Conservation (phyloP, 2,888 invertebrate species). For the Xestobium rufovillosum region DNA sequence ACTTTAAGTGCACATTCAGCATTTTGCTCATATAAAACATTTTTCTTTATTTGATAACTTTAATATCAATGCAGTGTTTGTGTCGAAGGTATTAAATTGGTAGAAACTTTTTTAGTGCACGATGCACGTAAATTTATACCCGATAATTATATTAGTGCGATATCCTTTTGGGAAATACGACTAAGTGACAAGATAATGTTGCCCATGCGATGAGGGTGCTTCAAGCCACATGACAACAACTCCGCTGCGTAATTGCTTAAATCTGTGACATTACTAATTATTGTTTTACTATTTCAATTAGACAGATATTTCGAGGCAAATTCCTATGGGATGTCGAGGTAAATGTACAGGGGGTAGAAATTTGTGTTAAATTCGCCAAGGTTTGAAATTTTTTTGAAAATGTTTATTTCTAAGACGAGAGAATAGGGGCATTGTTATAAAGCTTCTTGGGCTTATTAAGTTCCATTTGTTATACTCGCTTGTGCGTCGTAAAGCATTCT, state of each 20-base stretch:
- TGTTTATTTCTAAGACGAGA: too few species aligned
- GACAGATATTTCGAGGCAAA: slow-evolving; percentile 1
- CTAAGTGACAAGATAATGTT: slow-evolving; percentile 28
- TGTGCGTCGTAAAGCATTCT: slow-evolving; percentile 30
- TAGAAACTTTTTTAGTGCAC: too few species aligned
- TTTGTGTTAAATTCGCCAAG: too few species aligned
- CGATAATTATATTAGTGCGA: slow-evolving; percentile 1
- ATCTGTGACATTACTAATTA: slow-evolving; percentile 25
- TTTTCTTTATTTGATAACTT: too few species aligned
- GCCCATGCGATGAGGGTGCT: slow-evolving; percentile 15
- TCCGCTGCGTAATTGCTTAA: slow-evolving; percentile 20
- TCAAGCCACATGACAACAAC: slow-evolving; percentile 22
- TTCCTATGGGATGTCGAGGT: too few species aligned
- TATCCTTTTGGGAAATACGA: slow-evolving; percentile 28
- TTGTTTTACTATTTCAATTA: slow-evolving; percentile 24
- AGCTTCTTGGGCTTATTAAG: background rate
- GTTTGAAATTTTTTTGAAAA: too few species aligned
- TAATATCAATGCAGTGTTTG: too few species aligned
- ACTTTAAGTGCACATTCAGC: too few species aligned
- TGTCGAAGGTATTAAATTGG: too few species aligned
- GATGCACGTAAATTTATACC: slow-evolving; percentile 1
- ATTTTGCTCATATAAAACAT: too few species aligned
- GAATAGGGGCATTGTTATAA: background rate
- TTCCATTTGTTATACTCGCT: slow-evolving; percentile 16
- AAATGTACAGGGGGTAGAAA: too few species aligned